These are phyloP conservation scores for Oscarella lobularis DNA, from an alignment of 37 sponge, comb jelly and placozoan genomes.

Conservation along the genomic window DNA sequence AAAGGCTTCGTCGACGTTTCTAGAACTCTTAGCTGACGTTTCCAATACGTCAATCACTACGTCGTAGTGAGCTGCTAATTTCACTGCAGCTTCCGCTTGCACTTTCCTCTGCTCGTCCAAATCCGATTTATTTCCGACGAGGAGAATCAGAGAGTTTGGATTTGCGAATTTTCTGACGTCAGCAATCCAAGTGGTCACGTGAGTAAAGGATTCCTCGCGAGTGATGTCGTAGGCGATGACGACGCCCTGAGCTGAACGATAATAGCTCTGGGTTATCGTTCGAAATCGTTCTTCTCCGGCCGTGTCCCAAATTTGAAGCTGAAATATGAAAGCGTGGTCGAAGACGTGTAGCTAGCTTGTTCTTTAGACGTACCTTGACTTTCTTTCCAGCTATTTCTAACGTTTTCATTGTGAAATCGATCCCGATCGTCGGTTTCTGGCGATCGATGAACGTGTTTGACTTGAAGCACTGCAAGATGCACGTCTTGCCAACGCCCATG, in stretches of 20 bases:
- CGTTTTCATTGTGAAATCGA: too few species aligned
- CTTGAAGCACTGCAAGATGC: too few species aligned
- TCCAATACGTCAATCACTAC: background rate
- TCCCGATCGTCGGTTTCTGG: too few species aligned
- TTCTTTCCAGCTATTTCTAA: too few species aligned
- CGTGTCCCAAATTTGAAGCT: constrained; percentile 88
- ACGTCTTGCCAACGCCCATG: too few species aligned
- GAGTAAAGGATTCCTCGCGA: constrained; percentile 44
- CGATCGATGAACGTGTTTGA: too few species aligned
- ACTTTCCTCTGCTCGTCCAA: background rate
- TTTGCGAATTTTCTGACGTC: constrained; percentile 56
- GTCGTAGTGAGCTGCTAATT: background rate
- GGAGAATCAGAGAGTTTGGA: background rate
- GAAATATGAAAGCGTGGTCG: too few species aligned
- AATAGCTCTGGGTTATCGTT: constrained; percentile 84
- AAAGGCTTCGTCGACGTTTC: background rate
- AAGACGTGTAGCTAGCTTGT: too few species aligned
- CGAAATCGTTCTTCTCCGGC: constrained; percentile 85
- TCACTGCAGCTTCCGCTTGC: background rate
- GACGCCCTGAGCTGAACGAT: constrained; percentile 62
- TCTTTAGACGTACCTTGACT: too few species aligned
- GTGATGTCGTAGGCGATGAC: constrained; percentile 67
- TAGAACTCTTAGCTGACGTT: background rate
- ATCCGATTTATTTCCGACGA: background rate
- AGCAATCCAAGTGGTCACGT: constrained; percentile 59